These are phyloP conservation scores for Macrosoma leucophasiata DNA, from an alignment of 2,888 invertebrate species.

Conservation along the genomic window DNA sequence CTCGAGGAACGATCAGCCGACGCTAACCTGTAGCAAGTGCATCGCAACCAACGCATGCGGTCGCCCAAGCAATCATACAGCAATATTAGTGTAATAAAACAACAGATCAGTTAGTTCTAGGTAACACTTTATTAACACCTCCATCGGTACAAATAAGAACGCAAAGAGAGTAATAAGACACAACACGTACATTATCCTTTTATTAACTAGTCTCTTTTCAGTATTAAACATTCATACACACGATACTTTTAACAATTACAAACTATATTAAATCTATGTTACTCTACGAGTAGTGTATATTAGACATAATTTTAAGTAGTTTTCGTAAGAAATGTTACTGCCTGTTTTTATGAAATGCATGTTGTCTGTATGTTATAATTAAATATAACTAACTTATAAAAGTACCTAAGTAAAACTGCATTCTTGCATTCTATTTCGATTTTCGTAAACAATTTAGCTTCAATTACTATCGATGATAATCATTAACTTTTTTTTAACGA, in stretches of 20 bases:
- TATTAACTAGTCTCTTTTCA: slow-evolving; percentile 12
- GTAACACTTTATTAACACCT: slow-evolving; percentile 50
- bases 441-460: no score
- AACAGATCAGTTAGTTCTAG: slow-evolving; percentile 37
- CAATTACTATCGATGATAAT: no score
- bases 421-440: no score
- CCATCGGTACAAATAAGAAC: slow-evolving; percentile 31
- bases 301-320: no score
- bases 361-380: no score
- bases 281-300: slow-evolving; percentile 36
- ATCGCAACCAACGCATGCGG: slow-evolving; percentile 28
- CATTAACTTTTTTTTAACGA: no score
- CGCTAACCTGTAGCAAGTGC: no score
- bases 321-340: no score
- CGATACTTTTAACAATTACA: slow-evolving; percentile 31
- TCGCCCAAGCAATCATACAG: slow-evolving; percentile 40
- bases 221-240: slow-evolving; percentile 15
- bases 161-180: slow-evolving; percentile 36
- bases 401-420: no score
- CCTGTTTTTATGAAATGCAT: no score
- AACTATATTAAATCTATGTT: slow-evolving; percentile 41
- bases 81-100: slow-evolving; percentile 59
- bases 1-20: no score
- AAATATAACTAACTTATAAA: no score
- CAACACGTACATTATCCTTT: slow-evolving; percentile 26